A percentile compares a stretch with the other conserved stretches of the same genome.
Conservation (phyloP, 2,797 vertebrate genomes). For the Manis javanica region DNA sequence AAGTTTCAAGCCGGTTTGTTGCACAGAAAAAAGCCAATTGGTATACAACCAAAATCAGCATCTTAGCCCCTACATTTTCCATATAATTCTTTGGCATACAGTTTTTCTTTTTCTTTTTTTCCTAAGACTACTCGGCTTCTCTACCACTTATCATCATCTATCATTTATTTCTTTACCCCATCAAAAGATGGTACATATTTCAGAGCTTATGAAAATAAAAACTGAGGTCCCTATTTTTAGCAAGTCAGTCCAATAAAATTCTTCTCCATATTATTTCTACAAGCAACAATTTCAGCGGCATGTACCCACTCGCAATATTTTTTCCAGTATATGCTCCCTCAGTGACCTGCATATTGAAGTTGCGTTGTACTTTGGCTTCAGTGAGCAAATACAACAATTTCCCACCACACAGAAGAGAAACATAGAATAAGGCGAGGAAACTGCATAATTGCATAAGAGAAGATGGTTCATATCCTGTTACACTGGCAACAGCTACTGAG, state of each 20-base stretch:
- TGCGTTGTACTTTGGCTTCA: neutral
- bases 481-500: slow-evolving; percentile 67
- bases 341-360: neutral
- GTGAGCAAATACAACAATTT: slow-evolving; percentile 41
- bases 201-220: slow-evolving; percentile 14
- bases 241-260: slow-evolving; percentile 28
- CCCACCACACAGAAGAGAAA: slow-evolving; percentile 3
- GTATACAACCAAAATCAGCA: neutral
- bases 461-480: slow-evolving; percentile 68
- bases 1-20: neutral
- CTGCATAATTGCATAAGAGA: slow-evolving; percentile 54
- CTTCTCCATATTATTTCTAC: slow-evolving; percentile 10
- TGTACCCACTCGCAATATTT: neutral
- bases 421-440: slow-evolving; percentile 41
- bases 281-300: neutral
- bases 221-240: neutral
- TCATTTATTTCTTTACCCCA: slow-evolving; percentile 24
- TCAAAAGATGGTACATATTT: neutral
- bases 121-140: neutral
- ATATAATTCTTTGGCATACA: slow-evolving; percentile 14
- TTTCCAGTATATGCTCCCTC: neutral
- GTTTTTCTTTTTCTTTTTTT: neutral
- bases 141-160: neutral
- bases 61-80: neutral
- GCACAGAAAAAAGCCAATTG: neutral